Evolutionary conservation across 1,140 invertebrate genomes (phyloP), one percentile per base, ranked within the genome.

Genomic region (Drosophila miranda): DNA sequence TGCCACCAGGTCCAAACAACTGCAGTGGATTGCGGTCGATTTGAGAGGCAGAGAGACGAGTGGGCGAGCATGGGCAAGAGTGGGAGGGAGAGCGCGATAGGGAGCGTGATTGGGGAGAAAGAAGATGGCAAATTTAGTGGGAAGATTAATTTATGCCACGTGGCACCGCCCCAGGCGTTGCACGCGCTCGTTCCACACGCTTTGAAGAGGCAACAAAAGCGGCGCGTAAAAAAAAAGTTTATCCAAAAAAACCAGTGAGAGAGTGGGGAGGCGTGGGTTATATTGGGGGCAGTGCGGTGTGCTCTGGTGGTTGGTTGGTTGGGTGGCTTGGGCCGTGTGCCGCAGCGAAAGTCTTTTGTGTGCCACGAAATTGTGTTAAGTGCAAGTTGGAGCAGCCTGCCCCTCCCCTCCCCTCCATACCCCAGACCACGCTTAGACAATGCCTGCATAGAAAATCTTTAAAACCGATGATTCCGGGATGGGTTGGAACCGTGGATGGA

Each of bases 1-100:
- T 83, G 58, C 83, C 90, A 21, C 83, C 88, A 34, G 90, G 90
- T 67, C 90, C 90, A 62, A 91, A 91, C 69, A 91, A 75, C 90
- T 91, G 55, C 21, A 67, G 43, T 42, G 41, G 66, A 55, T 54
- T 51, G 34, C 54, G 48, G 48, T 54, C 23, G 41, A 34, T 55
- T 28, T 14, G 19, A 28, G 58, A 42, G 50, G 13, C 9, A 30
- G 26, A 58, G 19, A 57, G 58, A 54, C 53, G 34, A 5, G 11
- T 11, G 30, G 3, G 30, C 11, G 30, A 34, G 60, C 49, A 43
- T 34, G 19, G 13, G 62, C 61, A 68, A 34, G 62, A 62, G 34
- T 56, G 42, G 38, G 38, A 54, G 28, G 61, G 50, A 61, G 69
- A 61, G 48, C 50, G 23, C 11, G 55, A 61, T 42, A 52, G 58